These are phyloP conservation scores for Stomatorhinus ivindoensis DNA, from an alignment of 2,113 vertebrate genomes.

Conservation along the genomic window DNA sequence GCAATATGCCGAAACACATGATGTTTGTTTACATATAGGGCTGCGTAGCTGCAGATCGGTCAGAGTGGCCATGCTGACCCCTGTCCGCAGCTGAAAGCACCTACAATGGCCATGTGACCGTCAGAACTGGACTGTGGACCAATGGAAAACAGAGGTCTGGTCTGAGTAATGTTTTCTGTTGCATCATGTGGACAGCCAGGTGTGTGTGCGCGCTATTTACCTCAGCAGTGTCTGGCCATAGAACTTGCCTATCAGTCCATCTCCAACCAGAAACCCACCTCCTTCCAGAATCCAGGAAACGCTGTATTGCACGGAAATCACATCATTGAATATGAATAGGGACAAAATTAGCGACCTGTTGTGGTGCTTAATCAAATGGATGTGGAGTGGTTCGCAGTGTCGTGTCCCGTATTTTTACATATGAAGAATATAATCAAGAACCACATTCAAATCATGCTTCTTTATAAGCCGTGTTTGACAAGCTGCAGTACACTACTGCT, in stretches of 20 bases:
- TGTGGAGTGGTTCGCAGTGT: neutral
- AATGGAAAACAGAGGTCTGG: neutral
- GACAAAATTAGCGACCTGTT: neutral
- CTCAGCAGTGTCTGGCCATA: neutral
- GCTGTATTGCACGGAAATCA: neutral
- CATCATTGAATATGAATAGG: neutral
- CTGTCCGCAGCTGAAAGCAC: neutral
- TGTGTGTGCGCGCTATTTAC: neutral
- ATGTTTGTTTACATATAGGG: neutral
- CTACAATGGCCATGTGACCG: neutral
- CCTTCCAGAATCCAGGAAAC: neutral
- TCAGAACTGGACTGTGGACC: neutral
- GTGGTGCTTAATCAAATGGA: neutral
- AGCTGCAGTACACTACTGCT: neutral
- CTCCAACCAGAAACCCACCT: neutral
- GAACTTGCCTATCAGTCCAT: neutral
- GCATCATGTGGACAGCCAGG: neutral
- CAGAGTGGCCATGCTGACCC: neutral
- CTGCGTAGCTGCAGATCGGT: neutral
- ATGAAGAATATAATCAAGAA: neutral
- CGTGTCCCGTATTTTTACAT: neutral
- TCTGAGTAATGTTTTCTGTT: neutral
- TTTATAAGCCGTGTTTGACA: neutral
- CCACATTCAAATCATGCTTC: neutral
- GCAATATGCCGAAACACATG: neutral